These are phyloP conservation scores for Callimorpha dominula DNA, from an alignment of 2,888 invertebrate genomes.

Conservation along the genomic window DNA sequence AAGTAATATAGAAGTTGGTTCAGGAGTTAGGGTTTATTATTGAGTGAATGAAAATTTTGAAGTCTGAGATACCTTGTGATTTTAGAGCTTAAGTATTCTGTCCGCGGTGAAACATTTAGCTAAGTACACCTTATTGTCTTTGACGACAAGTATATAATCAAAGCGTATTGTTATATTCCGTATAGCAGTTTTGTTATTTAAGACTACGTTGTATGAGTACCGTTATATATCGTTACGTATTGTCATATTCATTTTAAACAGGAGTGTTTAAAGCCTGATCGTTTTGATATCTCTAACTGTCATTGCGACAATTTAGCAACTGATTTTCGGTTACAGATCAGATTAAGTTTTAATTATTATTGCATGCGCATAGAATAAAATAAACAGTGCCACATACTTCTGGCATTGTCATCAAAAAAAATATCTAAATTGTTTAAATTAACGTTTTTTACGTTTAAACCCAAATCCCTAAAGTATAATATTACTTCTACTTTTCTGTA, in stretches of 20 bases:
- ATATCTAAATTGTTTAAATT: no score
- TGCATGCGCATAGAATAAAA: no score
- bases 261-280: neutral
- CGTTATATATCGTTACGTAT: neutral
- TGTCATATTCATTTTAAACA: neutral
- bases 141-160: no score
- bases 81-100: slow-evolving; percentile 62
- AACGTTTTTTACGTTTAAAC: no score
- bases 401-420: no score
- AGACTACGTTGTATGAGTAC: neutral
- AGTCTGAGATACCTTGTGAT: slow-evolving; percentile 36
- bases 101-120: neutral
- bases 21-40: slow-evolving; percentile 69
- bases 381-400: no score
- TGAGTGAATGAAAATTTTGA: slow-evolving; percentile 45
- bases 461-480: no score
- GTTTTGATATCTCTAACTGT: neutral
- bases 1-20: slow-evolving; percentile 75
- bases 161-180: no score
- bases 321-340: neutral
- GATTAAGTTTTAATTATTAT: neutral
- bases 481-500: no score
- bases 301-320: neutral
- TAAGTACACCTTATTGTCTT: neutral
- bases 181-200: neutral